Evolutionary conservation across 2,113 vertebrate species (phyloP), one percentile per base, ranked within the genome.

Genomic region (Tympanuchus pallidicinctus): DNA sequence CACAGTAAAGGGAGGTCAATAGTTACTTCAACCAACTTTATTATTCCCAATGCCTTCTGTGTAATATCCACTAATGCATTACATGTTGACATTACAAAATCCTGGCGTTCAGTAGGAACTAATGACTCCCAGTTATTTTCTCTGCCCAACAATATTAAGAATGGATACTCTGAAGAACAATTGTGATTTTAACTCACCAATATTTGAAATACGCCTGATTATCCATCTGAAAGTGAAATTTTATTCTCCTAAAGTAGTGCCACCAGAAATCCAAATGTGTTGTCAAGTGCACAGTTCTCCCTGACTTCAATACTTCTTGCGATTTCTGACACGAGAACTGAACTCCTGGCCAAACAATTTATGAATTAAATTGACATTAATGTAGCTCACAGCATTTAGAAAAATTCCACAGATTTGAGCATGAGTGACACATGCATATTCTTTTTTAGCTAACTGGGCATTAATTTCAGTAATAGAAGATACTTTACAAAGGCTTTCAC

Each of bases 371-470:
- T 1, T 10, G 17, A 56, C 27, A 36, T 38, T 43, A 73, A 48
- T 56, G 24, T 61, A 72, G 30, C 45, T 42, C 52, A 65, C n/a
- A 48, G 40, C 1, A 2, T 56, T 86, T 40, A 50, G 18, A 42
- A 71, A 72, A 56, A 48, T 20, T 45, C 10, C 43, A 63, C 45
- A 48, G 11, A 32, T 47, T 47, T 47, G 7, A 60, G 28, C 45
- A 36, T 1, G 1, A 66, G 36, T 59, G 17, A 40, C 14, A 42
- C 13, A 5, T 3, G 17, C 9, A n/a, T 12, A 2, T 28, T 38
- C 32, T 61, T 69, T 84, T 63, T 48, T 54, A 56, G 47, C 10
- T 79, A 78, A n/a, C 8, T 50, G 32, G 18, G 18, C 7, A 14
- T 50, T 74, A 36, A 79, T 78, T 43, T 74, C 27, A 73, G 1